These are phyloP conservation scores for Maccullochella peelii DNA, from an alignment of 2,113 vertebrate genomes.

Conservation along the genomic window DNA sequence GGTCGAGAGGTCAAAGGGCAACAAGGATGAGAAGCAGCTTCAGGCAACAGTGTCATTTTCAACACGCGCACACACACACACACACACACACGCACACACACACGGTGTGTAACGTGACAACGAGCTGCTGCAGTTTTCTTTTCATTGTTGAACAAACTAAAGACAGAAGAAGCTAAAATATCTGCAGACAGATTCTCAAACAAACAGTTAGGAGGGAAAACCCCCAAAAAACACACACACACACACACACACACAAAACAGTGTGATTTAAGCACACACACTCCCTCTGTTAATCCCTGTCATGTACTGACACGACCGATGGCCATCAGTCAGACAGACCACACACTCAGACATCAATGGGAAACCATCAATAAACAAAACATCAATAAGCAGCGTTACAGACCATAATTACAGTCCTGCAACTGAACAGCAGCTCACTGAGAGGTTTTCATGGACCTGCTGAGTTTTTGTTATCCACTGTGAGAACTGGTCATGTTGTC, in stretches of 20 bases:
- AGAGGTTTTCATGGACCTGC: not conserved
- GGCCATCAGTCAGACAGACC: slow-evolving; percentile 1
- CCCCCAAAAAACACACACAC: not conserved
- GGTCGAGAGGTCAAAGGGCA: slow-evolving; percentile 12
- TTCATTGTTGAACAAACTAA: not conserved
- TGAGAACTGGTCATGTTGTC: not conserved
- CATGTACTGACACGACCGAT: not conserved
- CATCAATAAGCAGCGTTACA: not conserved
- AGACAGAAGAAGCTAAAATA: slow-evolving; percentile 11
- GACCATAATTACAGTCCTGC: not conserved
- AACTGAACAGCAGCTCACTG: not conserved
- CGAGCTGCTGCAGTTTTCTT: slow-evolving; percentile 13
- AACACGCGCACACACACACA: slow-evolving; percentile 1
- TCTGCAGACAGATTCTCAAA: not conserved
- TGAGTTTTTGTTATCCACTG: not conserved
- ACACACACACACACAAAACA: not conserved
- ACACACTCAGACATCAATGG: not conserved
- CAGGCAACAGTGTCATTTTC: not conserved
- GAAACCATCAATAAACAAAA: not conserved
- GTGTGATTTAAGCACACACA: not conserved
- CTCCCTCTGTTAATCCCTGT: not conserved
- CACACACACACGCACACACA: slow-evolving; percentile 14
- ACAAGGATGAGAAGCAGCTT: not conserved
- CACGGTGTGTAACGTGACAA: not conserved
- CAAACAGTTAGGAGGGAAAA: not conserved